A percentile compares a stretch with the other conserved stretches of the same genome.
Evolutionary conservation across 2,797 vertebrate species (phyloP).

Genomic region (Loriculus beryllinus): DNA sequence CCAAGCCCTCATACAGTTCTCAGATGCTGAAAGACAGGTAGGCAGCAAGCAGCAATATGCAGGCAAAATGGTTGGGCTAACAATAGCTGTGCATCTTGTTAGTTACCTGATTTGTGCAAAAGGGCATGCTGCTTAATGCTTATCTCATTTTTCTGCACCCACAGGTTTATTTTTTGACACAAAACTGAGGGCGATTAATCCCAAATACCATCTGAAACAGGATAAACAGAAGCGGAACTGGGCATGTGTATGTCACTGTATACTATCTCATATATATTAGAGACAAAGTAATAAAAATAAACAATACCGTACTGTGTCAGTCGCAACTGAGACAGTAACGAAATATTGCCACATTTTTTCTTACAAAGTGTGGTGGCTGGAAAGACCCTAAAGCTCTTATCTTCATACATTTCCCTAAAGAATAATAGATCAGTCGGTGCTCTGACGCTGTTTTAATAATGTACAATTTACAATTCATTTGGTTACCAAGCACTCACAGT

Average conservation of each 20-base stretch:
- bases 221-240: neutral
- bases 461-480: constrained; percentile 83
- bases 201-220: neutral
- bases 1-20: neutral
- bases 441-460: constrained; percentile 82
- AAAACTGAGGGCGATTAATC: neutral
- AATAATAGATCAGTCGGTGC: constrained; percentile 80
- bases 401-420: constrained; percentile 75
- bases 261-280: constrained; percentile 8
- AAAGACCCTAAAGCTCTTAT: constrained; percentile 77
- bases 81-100: neutral
- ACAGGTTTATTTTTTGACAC: neutral
- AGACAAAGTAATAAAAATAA: constrained; percentile 48
- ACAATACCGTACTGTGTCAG: constrained; percentile 26
- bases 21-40: neutral
- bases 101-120: neutral
- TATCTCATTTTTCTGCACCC: neutral
- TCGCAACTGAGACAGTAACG: constrained; percentile 44
- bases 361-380: constrained; percentile 51
- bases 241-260: neutral
- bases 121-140: neutral
- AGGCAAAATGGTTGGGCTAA: neutral
- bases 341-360: constrained; percentile 62
- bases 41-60: neutral
- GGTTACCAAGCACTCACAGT: constrained; percentile 76